Conservation (phyloP, 2,797 vertebrate species). For the Gambelia wislizenii region DNA sequence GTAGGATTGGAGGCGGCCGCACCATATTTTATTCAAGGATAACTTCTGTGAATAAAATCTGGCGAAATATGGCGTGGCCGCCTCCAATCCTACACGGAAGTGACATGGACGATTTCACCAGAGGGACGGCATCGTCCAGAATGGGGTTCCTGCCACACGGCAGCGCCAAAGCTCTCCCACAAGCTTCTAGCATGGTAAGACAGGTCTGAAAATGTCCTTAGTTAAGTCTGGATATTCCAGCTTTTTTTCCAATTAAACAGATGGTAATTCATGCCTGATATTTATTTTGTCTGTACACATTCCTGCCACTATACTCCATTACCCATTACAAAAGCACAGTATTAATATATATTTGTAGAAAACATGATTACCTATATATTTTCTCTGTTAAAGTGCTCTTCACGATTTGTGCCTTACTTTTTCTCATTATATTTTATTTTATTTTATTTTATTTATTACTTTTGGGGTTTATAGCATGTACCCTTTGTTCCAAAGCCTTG, state of each 20-base stretch:
- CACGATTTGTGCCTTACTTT: neutral
- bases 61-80: too few relatives aligned
- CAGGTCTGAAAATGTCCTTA: too few relatives aligned
- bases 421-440: neutral
- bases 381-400: neutral
- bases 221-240: neutral
- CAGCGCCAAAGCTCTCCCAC: too few relatives aligned
- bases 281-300: slow-evolving; percentile 42
- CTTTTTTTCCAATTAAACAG: neutral
- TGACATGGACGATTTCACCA: too few relatives aligned
- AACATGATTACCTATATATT: neutral
- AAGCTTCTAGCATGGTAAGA: too few relatives aligned
- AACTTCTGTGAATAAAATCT: too few relatives aligned
- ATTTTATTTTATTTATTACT: neutral
- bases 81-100: too few relatives aligned
- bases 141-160: too few relatives aligned
- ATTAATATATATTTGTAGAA: neutral
- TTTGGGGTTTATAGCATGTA: neutral
- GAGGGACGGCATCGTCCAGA: too few relatives aligned
- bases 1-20: too few relatives aligned
- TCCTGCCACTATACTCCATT: neutral
- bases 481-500: neutral
- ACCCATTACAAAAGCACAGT: neutral
- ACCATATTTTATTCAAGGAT: too few relatives aligned
- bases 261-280: slow-evolving; percentile 13